Percentiles rank a stretch among this genome's conserved stretches.
These are phyloP conservation scores for Apistogramma diplotaenia DNA, from an alignment of 2,113 vertebrate species.

Conservation along the genomic window DNA sequence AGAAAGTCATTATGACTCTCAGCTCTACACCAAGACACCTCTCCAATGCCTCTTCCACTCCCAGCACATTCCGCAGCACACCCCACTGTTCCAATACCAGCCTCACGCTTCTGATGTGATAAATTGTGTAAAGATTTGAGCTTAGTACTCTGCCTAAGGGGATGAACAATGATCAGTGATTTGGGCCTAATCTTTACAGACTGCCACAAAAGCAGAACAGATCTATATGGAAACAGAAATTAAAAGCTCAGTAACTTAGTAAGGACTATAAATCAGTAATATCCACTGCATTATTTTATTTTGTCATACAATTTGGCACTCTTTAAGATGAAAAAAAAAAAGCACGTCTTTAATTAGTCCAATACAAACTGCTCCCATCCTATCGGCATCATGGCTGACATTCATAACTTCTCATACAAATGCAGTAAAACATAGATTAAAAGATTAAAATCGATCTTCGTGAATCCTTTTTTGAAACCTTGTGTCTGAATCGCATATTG, in stretches of 20 bases:
- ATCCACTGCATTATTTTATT: background rate
- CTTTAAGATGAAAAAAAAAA: background rate
- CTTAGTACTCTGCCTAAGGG: slow-evolving; percentile 40
- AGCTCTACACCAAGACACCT: slow-evolving; percentile 30
- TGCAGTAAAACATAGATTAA: background rate
- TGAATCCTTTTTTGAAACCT: background rate
- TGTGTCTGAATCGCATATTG: background rate
- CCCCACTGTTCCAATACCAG: background rate
- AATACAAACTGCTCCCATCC: background rate
- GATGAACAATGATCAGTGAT: slow-evolving; percentile 42
- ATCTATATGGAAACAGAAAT: background rate
- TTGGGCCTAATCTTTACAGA: background rate
- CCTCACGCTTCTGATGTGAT: slow-evolving; percentile 22
- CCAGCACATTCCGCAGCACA: slow-evolving; percentile 47
- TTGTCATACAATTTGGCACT: background rate
- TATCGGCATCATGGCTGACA: background rate
- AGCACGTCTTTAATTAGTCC: background rate
- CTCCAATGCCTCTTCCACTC: slow-evolving; percentile 34
- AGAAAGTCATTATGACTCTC: slow-evolving; percentile 57
- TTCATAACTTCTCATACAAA: background rate
- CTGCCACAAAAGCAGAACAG: background rate
- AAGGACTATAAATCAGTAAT: background rate
- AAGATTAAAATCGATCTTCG: background rate
- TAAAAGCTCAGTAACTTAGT: background rate
- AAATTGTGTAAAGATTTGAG: slow-evolving; percentile 42